Percentiles rank a stretch among this genome's conserved stretches.
Evolutionary conservation across 2,113 vertebrate genomes (phyloP).

Genomic region (Antennarius striatus): DNA sequence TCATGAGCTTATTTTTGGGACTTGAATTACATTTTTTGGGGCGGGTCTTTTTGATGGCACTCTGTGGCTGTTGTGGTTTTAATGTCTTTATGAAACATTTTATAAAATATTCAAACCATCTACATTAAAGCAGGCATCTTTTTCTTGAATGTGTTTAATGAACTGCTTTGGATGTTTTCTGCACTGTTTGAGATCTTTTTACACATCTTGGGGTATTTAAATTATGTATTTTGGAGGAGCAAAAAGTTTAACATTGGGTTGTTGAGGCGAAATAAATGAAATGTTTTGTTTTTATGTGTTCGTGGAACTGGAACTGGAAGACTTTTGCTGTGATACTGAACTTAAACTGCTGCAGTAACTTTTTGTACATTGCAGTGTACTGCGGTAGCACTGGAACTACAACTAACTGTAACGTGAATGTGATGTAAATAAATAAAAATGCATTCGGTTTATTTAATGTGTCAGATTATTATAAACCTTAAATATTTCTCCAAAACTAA

Average conservation of each 20-base stretch:
- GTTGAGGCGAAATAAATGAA: constrained; percentile 23
- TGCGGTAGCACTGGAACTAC: constrained; percentile 44
- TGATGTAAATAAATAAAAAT: constrained; percentile 71
- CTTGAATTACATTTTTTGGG: constrained; percentile 48
- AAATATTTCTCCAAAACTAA: too few species aligned
- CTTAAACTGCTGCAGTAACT: constrained; percentile 45
- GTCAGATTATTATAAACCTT: not conserved
- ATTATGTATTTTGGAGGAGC: constrained; percentile 39
- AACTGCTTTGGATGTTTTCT: constrained; percentile 55
- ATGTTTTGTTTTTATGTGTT: constrained; percentile 39
- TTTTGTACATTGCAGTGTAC: constrained; percentile 47
- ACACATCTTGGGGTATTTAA: constrained; percentile 45
- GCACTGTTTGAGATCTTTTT: constrained; percentile 48
- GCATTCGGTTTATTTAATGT: constrained; percentile 15
- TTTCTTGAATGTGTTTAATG: constrained; percentile 41
- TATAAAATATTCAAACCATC: constrained; percentile 22
- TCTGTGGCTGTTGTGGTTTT: constrained; percentile 38
- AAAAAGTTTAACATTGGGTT: not conserved
- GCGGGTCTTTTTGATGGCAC: constrained; percentile 31
- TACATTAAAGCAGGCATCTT: constrained; percentile 27
- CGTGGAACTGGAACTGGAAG: constrained; percentile 18
- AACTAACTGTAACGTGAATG: constrained; percentile 61
- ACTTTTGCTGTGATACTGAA: constrained; percentile 42
- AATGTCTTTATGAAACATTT: constrained; percentile 22
- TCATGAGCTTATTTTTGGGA: constrained; percentile 38